Conservation (phyloP, 2,113 vertebrate genomes). For the Myrmecobius fasciatus region DNA sequence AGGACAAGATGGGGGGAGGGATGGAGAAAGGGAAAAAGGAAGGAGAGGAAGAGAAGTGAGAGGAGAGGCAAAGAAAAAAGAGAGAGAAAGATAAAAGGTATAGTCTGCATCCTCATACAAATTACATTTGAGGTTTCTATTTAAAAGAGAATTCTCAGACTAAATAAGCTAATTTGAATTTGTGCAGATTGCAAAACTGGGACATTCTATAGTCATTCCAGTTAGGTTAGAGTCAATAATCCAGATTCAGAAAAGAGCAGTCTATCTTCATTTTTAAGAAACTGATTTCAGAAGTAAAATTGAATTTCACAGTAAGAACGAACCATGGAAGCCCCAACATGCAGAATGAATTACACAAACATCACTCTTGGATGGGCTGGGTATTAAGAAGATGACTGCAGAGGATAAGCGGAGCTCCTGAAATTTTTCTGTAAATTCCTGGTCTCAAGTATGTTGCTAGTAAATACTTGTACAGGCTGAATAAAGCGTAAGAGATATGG, state of each 20-base stretch:
- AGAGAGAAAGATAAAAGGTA: not conserved
- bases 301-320: not conserved
- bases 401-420: not conserved
- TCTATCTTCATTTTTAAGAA: not conserved
- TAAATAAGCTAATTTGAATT: slow-evolving; percentile 28
- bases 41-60: too few relatives aligned
- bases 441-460: not conserved
- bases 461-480: not conserved
- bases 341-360: not conserved
- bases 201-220: slow-evolving; percentile 20
- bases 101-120: not conserved
- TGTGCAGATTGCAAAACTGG: slow-evolving; percentile 22
- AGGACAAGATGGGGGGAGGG: accelerated
- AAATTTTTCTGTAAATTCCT: slow-evolving; percentile 11
- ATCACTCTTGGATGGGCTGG: not conserved
- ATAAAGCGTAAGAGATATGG: slow-evolving; percentile 7
- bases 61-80: not conserved
- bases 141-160: not conserved
- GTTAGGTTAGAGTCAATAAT: slow-evolving; percentile 25
- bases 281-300: not conserved
- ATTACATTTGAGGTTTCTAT: slow-evolving; percentile 15
- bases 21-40: too few relatives aligned
- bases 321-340: not conserved
- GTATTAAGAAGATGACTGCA: not conserved
- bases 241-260: not conserved